These are phyloP conservation scores for Bombus consobrinus DNA, from an alignment of 1,140 invertebrate genomes.

Conservation along the genomic window DNA sequence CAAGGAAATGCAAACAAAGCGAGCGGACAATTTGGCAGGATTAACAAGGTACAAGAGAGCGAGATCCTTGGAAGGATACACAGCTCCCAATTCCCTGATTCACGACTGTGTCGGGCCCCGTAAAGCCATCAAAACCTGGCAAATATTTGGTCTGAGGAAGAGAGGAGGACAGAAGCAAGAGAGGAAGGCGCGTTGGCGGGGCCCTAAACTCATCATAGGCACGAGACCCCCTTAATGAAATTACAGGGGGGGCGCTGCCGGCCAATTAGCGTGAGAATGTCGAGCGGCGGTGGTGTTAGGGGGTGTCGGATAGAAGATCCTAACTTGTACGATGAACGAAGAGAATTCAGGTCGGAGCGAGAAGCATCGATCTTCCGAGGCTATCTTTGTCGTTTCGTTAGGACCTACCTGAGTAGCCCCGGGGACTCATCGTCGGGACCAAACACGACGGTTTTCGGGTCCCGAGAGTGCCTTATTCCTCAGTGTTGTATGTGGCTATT, in stretches of 20 bases:
- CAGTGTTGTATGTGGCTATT: conserved; percentile 73
- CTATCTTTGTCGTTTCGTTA: conserved; percentile 64
- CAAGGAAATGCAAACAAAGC: not conserved
- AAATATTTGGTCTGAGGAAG: conserved; percentile 71
- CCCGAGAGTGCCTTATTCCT: conserved; percentile 65
- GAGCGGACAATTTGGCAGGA: conserved; percentile 22
- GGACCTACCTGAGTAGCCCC: conserved; percentile 74
- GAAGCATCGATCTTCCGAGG: conserved; percentile 21
- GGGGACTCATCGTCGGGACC: conserved; percentile 64
- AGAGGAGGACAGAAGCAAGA: conserved; percentile 22
- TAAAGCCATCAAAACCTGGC: conserved; percentile 70
- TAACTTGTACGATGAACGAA: conserved; percentile 20
- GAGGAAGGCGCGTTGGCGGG: conserved; percentile 53
- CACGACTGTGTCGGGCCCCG: conserved; percentile 53
- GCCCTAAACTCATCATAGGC: conserved; percentile 67
- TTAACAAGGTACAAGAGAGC: conserved; percentile 34
- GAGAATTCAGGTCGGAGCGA: not conserved
- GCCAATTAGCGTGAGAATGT: conserved; percentile 79
- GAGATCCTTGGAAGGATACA: conserved; percentile 45
- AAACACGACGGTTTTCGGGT: conserved; percentile 60
- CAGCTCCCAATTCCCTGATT: conserved; percentile 52
- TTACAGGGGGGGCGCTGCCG: conserved; percentile 75
- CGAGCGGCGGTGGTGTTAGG: conserved; percentile 62
- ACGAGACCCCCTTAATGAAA: conserved; percentile 79
- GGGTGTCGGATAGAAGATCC: conserved; percentile 63